phyloP scores from a whole-genome alignment of 2,113 vertebrate genomes.

The Cisticola juncidis region DNA sequence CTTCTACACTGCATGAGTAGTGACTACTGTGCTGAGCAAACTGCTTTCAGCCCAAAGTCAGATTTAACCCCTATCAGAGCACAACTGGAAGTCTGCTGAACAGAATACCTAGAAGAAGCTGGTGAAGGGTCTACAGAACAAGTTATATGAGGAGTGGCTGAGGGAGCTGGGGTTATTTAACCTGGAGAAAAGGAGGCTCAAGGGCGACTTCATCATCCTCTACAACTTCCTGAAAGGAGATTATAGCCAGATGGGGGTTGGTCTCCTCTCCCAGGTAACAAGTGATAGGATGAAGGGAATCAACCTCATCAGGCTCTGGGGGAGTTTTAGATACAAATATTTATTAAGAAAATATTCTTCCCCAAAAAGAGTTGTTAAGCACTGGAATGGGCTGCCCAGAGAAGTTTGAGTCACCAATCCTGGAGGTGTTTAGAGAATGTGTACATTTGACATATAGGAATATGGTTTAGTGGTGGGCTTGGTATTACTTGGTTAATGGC shows the following conservation, averaged over 20 bases:
- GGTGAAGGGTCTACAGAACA: neutral
- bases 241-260: rapidly evolving
- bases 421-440: neutral
- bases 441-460: rapidly evolving
- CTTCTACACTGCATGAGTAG: neutral
- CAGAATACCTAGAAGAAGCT: neutral
- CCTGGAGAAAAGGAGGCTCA: neutral
- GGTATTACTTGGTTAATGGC: neutral
- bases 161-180: neutral
- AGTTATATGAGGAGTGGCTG: neutral
- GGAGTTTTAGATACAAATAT: neutral
- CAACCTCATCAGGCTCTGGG: neutral
- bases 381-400: neutral
- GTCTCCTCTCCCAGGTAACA: neutral
- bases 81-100: neutral
- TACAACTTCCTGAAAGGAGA: neutral
- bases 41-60: neutral
- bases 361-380: neutral
- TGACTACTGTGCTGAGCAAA: neutral
- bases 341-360: neutral
- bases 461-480: neutral
- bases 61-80: neutral
- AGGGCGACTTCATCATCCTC: neutral
- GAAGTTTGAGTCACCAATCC: neutral
- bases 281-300: neutral